phyloP scores from a whole-genome alignment of 1,140 invertebrate genomes.

The Megalonaias nervosa region DNA sequence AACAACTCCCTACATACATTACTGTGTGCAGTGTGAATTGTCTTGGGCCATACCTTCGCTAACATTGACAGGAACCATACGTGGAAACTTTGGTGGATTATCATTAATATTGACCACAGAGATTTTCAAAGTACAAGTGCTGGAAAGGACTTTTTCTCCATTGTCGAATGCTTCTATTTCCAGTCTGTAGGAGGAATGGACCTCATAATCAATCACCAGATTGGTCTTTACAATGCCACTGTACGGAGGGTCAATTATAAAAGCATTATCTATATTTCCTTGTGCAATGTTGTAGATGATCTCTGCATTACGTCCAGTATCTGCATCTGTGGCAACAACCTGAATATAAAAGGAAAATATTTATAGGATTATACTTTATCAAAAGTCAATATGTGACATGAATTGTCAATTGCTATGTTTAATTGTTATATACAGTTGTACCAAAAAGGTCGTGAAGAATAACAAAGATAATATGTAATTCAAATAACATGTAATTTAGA shows the following conservation, averaged over 20 bases:
- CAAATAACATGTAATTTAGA: too few relatives aligned
- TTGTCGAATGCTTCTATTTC: constrained; percentile 61
- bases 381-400: background rate
- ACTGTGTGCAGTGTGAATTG: too few relatives aligned
- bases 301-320: constrained; percentile 86
- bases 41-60: constrained; percentile 74
- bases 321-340: constrained; percentile 90
- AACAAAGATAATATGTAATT: background rate
- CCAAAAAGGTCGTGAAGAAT: background rate
- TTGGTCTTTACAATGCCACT: constrained; percentile 96
- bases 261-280: constrained; percentile 96
- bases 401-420: background rate
- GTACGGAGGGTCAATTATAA: constrained; percentile 92
- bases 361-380: background rate
- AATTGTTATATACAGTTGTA: background rate
- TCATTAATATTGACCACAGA: constrained; percentile 84
- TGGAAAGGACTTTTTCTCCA: constrained; percentile 51
- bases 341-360: constrained; percentile 9
- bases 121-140: constrained; percentile 80
- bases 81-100: constrained; percentile 77
- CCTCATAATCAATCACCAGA: constrained; percentile 94
- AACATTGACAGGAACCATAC: constrained; percentile 63
- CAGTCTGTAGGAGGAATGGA: constrained; percentile 88
- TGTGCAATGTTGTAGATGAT: constrained; percentile 95
- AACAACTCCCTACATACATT: too few relatives aligned